Evolutionary conservation across 2,113 vertebrate genomes (phyloP).

Genomic region (Pycnonotus jocosus): DNA sequence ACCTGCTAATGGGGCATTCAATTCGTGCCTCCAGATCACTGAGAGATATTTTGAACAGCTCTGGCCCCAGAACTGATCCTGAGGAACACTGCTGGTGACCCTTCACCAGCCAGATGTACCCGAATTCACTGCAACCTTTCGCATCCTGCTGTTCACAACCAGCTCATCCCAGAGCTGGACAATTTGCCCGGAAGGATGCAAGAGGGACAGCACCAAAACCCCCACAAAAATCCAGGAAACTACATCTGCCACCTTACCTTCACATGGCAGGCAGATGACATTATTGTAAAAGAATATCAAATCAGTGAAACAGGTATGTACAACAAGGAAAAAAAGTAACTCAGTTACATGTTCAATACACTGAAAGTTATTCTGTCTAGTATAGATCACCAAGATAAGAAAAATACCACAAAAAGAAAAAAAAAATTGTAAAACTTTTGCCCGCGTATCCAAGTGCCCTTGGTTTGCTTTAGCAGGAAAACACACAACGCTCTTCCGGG

Average conservation of each 20-base stretch:
- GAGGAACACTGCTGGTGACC: accelerated
- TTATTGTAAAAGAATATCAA: neutral
- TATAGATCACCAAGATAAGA: neutral
- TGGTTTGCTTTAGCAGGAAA: neutral
- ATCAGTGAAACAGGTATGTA: neutral
- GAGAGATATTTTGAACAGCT: neutral
- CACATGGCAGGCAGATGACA: neutral
- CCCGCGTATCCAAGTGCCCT: neutral
- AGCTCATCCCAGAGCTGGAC: neutral
- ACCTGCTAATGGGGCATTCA: neutral
- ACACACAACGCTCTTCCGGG: neutral
- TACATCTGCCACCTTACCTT: neutral
- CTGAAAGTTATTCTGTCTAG: neutral
- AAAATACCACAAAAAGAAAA: neutral
- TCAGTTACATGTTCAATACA: neutral
- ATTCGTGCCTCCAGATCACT: neutral
- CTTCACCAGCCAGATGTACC: neutral
- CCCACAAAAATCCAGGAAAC: neutral
- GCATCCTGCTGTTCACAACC: neutral
- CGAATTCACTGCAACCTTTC: neutral
- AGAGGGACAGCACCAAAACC: neutral
- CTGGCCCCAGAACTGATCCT: neutral
- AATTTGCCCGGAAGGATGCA: neutral
- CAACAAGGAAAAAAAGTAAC: neutral
- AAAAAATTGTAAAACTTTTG: neutral